These are phyloP conservation scores for Dromas ardeola DNA, from an alignment of 2,113 vertebrate genomes.

Conservation along the genomic window DNA sequence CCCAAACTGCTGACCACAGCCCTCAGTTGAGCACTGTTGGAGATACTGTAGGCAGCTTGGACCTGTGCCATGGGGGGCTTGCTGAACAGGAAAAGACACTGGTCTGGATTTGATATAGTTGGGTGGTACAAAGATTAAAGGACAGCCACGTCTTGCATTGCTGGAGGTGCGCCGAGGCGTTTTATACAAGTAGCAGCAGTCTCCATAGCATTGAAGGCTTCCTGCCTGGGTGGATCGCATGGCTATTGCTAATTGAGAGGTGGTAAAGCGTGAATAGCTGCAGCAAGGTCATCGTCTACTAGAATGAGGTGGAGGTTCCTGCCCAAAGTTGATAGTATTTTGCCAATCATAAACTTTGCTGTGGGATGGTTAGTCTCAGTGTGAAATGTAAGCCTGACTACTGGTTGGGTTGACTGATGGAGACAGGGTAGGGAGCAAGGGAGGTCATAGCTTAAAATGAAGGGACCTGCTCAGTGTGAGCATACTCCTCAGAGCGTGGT, in stretches of 20 bases:
- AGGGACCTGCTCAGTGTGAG: not conserved
- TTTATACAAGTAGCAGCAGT: not conserved
- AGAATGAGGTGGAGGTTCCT: not conserved
- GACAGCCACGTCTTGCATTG: not conserved
- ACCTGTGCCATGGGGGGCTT: not conserved
- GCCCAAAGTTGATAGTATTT: not conserved
- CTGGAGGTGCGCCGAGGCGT: rapidly evolving
- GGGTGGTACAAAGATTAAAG: not conserved
- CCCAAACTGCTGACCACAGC: not conserved
- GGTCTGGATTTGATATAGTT: not conserved
- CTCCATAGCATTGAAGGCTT: not conserved
- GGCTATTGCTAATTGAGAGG: not conserved
- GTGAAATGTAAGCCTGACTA: not conserved
- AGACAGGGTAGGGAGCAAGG: not conserved
- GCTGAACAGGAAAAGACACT: not conserved
- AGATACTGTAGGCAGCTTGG: not conserved
- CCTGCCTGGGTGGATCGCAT: not conserved
- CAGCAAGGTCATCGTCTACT: not conserved
- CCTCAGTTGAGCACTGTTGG: not conserved
- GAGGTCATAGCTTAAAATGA: not conserved
- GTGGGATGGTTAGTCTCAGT: not conserved
- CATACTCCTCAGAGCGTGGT: not conserved
- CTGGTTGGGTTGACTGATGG: not conserved
- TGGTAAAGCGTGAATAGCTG: not conserved
- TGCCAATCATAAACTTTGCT: not conserved